Evolutionary conservation across 2,113 vertebrate genomes (phyloP), one percentile per base, ranked within the genome.

Genomic region (Malurus alboscapulatus): DNA sequence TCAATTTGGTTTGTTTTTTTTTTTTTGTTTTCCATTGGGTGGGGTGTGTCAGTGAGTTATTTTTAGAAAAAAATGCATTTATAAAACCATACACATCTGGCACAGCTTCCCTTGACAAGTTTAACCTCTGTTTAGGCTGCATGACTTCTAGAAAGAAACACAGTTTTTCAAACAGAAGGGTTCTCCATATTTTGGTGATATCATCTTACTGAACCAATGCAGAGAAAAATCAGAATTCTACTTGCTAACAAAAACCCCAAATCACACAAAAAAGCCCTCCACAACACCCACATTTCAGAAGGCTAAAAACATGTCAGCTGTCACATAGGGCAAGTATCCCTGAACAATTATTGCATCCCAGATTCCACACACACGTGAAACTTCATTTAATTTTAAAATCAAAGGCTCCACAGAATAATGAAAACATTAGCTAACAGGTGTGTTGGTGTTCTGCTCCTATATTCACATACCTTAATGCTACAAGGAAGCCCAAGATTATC

Each of bases 271-370:
- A 54, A 18, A 0, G 4, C 22, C 19, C 6, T 22, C 7, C n/a
- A 83, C 25, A 69, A 54, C n/a, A 51, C 18, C 3, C 1, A 0
- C 9, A 61, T 69, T 87, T 77, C 59, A 67, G 14, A 78, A 72
- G 71, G 19, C 36, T 71, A 55, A 62, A 81, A 77, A 38, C 24
- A 42, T 2, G 32, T 17, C 29, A 40, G 36, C 12, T 84, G 48
- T 65, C 69, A 82, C 0, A 0, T 4, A 82, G 5, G 25, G 8
- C 1, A 2, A 93, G 16, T 27, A 51, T 18, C 30, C 61, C 6
- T 55, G 20, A 63, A 67, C 11, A 62, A 38, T 30, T 55, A 47
- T 3, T 67, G 17, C 14, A 67, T 34, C 51, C 63, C 59, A 78
- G 20, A 75, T 19, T 40, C 17, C 57, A 81, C 26, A 59, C 3